A percentile compares a stretch with the other conserved stretches of the same genome.
These are phyloP conservation scores for Erpetoichthys calabaricus DNA, from an alignment of 2,797 vertebrate species.

Conservation along the genomic window DNA sequence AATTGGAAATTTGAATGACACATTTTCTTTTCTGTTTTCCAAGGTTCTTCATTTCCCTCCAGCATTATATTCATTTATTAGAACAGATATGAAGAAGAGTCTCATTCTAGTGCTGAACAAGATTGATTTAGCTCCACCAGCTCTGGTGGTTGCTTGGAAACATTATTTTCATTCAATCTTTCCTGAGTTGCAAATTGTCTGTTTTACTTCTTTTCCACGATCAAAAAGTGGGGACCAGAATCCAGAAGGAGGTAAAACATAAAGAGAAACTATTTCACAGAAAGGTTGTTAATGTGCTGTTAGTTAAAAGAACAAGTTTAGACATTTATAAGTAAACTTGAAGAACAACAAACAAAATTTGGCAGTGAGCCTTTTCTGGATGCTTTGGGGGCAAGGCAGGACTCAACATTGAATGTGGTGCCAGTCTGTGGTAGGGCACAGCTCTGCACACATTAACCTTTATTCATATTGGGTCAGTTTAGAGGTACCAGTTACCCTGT, in stretches of 20 bases:
- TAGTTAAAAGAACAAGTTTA: too few species aligned
- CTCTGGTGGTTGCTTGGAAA: conserved; percentile 76
- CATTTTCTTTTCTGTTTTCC: background rate
- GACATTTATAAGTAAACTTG: too few species aligned
- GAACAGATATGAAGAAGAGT: conserved; percentile 58
- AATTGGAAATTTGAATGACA: background rate
- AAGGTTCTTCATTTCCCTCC: conserved; percentile 83
- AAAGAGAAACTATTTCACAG: background rate
- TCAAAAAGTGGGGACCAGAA: conserved; percentile 33
- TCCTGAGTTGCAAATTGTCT: conserved; percentile 61
- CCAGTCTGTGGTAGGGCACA: too few species aligned
- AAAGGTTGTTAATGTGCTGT: too few species aligned
- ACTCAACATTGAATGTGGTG: too few species aligned
- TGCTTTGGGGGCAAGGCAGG: too few species aligned
- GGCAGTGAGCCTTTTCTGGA: too few species aligned
- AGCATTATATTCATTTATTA: conserved; percentile 67
- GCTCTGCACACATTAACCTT: too few species aligned
- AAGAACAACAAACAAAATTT: too few species aligned
- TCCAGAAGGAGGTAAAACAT: conserved; percentile 23
- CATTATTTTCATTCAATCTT: conserved; percentile 72
- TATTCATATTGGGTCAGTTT: too few species aligned
- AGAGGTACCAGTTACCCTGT: too few species aligned
- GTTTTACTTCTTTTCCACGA: conserved; percentile 76
- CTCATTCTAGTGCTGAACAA: conserved; percentile 82
- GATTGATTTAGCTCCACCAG: conserved; percentile 64